phyloP scores from a whole-genome alignment of 2,888 invertebrate species.

The Zygothrica quintamaculata region DNA sequence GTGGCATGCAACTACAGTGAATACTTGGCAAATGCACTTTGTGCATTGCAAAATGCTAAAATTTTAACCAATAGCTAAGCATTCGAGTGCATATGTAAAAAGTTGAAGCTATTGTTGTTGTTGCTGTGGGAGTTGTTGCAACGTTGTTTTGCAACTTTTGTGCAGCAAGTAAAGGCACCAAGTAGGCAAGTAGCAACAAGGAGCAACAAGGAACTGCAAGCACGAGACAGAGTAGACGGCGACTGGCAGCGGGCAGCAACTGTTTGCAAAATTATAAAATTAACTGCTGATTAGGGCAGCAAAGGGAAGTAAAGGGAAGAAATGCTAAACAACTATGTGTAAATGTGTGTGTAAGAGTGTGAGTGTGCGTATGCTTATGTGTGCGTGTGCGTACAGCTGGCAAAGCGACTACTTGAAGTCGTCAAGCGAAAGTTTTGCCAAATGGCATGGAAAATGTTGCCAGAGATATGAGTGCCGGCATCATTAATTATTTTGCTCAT shows the following conservation, averaged over 20 bases:
- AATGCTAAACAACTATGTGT: too few species aligned
- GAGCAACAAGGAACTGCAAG: constrained; percentile 13
- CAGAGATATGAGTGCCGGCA: constrained; percentile 48
- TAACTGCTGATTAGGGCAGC: constrained; percentile 74
- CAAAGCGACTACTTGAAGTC: constrained; percentile 65
- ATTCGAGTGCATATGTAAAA: not conserved
- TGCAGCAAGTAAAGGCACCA: constrained; percentile 37
- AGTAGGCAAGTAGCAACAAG: too few species aligned
- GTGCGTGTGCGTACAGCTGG: constrained; percentile 1
- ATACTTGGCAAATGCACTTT: too few species aligned
- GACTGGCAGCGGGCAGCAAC: constrained; percentile 41
- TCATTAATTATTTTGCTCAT: constrained; percentile 78
- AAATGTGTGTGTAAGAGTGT: constrained; percentile 7
- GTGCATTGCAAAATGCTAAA: too few species aligned
- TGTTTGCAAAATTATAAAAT: constrained; percentile 75
- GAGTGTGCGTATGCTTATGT: constrained; percentile 6
- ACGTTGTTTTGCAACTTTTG: constrained; percentile 77
- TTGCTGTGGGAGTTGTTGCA: too few species aligned
- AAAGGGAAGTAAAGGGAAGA: not conserved
- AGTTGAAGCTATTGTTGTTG: constrained; percentile 47
- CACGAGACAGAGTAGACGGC: not conserved
- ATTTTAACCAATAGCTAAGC: not conserved
- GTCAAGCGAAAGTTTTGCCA: constrained; percentile 77
- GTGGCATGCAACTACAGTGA: not conserved
- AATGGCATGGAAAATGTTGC: constrained; percentile 77